A percentile compares a stretch with the other conserved stretches of the same genome.
phyloP scores from a whole-genome alignment of 2,888 invertebrate species.

The Lasius platythorax region DNA sequence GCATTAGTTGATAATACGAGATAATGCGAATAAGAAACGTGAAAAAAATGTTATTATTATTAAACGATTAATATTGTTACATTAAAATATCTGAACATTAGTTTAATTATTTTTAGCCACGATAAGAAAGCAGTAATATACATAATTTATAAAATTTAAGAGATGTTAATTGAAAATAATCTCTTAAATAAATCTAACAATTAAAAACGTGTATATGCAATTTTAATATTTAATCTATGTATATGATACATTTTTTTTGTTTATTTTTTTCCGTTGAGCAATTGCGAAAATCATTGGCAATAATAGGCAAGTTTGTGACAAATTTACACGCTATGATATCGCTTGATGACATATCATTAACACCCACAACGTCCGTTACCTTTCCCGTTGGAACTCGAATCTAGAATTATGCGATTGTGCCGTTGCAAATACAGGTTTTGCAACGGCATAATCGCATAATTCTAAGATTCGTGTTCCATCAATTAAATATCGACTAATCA shows the following conservation, averaged over 20 bases:
- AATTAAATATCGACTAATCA: constrained; percentile 1
- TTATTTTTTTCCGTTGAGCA: background rate
- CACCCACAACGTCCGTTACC: constrained; percentile 20
- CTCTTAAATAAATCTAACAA: constrained; percentile 58
- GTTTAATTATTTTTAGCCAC: background rate
- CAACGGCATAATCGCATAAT: constrained; percentile 26
- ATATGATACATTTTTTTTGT: background rate
- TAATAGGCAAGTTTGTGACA: constrained; percentile 1
- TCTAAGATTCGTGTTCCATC: background rate
- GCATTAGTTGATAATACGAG: constrained; percentile 1
- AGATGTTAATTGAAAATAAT: background rate
- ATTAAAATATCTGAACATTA: background rate
- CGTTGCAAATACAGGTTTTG: constrained; percentile 27
- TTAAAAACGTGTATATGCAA: constrained; percentile 56
- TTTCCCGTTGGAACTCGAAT: background rate
- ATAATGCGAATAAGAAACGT: background rate
- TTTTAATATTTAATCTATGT: background rate
- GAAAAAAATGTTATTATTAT: background rate
- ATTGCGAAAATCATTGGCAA: background rate
- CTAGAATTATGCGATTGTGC: constrained; percentile 34
- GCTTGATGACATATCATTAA: constrained; percentile 15
- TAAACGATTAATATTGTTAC: background rate
- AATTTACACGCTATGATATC: constrained; percentile 24
- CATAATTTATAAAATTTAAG: background rate
- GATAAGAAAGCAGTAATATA: no score